Evolutionary conservation across 1,140 invertebrate species (phyloP), one percentile per base, ranked within the genome.

Genomic region (Atta colombica): DNA sequence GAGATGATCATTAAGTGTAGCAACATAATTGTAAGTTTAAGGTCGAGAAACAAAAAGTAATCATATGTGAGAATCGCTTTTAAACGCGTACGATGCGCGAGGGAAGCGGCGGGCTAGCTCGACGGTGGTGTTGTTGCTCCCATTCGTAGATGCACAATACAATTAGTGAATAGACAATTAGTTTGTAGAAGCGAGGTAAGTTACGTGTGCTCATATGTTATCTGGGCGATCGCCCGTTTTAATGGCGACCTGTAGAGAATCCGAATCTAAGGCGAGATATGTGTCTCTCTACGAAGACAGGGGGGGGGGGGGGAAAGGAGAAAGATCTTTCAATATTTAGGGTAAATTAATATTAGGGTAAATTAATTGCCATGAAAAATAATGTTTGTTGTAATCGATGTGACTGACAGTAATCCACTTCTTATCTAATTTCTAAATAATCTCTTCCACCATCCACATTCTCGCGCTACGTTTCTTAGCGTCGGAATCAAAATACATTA

Each of bases 81-180:
- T 49, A 51, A 78, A n/a, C 16, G 25, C 63, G 28, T 63, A 74
- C 39, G 82, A 21, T 49, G 49, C 21, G 55, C 66, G 85, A 85
- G 66, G 60, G 80, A 86, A 63, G 49, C n/a, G 68, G 63, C 49
- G 65, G 68, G 58, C 49, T 78, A 55, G 84, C 75, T 87, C 45
- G 65, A 87, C 90, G 90, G 86, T 90, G 90, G 88, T 93, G 93
- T 95, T 95, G 94, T 94, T 94, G 94, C 94, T 94, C 94, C 94
- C 94, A 94, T 94, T 93, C 87, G 93, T 95, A 94, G 94, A 94
- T 94, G 94, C 93, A 94, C 90, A 91, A 93, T 92, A 91, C 91
- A 91, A 93, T 94, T 94, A 94, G 93, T 89, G 84, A 91, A 69
- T 91, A 94, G 93, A 92, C 85, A 92, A 91, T 93, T 93, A 93